Evolutionary conservation across 2,888 invertebrate species (phyloP), one percentile per base, ranked within the genome.

Genomic region (Eilema depressum): DNA sequence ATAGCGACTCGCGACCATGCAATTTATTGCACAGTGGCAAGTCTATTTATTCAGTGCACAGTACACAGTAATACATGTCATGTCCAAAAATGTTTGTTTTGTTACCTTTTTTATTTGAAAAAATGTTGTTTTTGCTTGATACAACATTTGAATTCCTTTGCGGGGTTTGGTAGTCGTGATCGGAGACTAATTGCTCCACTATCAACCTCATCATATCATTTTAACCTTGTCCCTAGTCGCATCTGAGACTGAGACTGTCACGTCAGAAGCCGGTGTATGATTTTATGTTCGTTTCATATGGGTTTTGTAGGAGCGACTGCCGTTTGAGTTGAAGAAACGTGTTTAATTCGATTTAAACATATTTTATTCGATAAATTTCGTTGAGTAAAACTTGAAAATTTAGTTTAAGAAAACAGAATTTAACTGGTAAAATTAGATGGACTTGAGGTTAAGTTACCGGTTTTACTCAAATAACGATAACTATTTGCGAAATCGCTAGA

Each of bases 1-100:
- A 61, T 30, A 61, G 28, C 61, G 61, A 28, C 10, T 61, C 30
- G n/a, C 53, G 7, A 28, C 61, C 61, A n/a, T 28, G 61, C 61
- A 61, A 30, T 61, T 61, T 61, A 20, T 30, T 61, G 28, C 61
- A 61, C 61, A n/a, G n/a, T 33, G 20, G 30, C 30, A 61, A 28
- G 20, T 61, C 61, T 30, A 59, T 25, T 17, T 59, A 26, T 59
- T 59, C 17, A 28, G 26, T 26, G 59, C 26, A 25, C 25, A 59
- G 26, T 59, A 59, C 59, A 59, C 17, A 59, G 26, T 59, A 59
- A 59, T 59, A 53, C 53, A 53, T 53, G n/a, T 53, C 53, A 53
- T 53, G n/a, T 53, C n/a, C 53, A 20, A 53, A 53, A 53, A n/a
- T 53, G 53, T 53, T n/a, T 20, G 53, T 8, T n/a, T 53, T 20